Evolutionary conservation across 2,888 invertebrate genomes (phyloP), one percentile per base, ranked within the genome.

Genomic region (Iphiclides podalirius): DNA sequence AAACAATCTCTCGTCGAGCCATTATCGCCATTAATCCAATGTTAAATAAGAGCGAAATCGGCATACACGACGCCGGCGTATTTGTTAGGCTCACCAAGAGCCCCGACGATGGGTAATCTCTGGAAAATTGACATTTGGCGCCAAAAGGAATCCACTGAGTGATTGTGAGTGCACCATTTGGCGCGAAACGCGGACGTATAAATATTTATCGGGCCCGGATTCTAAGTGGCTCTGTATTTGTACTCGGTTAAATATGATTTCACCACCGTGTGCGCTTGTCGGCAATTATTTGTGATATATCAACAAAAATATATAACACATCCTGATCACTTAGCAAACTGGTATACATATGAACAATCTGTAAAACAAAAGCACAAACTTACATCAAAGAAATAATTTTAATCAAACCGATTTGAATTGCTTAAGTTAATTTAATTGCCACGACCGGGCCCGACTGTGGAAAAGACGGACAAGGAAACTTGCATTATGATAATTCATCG

Each of bases 121-220:
- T 76, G 73, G 74, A 73, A 78, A 81, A 83, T 72, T 84, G 77
- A 78, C 79, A 80, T 77, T 82, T 70, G 75, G 79, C 81, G 79
- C 81, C 83, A 74, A 75, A 76, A 75, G 72, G 68, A 71, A 63
- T 67, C 62, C 63, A 68, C 56, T 64, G 71, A 72, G 68, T 70
- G 74, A 79, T 73, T 69, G 70, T 64, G 66, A 76, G 72, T 71
- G 70, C 67, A 60, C 67, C 69, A 75, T 77, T 75, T 72, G 74
- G 66, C 67, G 73, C 63, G 64, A 73, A 70, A 70, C 69, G 68
- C 63, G 64, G 63, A 61, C 58, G 61, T 58, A 69, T 75, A 75
- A 79, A 80, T 75, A 78, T 79, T 81, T 78, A 79, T 75, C 58
- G 63, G 73, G 64, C 63, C 60, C 64, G 67, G 57, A 72, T 64